Evolutionary conservation across 2,888 invertebrate genomes (phyloP), one percentile per base, ranked within the genome.

Genomic region (Reticulitermes lucifugus): DNA sequence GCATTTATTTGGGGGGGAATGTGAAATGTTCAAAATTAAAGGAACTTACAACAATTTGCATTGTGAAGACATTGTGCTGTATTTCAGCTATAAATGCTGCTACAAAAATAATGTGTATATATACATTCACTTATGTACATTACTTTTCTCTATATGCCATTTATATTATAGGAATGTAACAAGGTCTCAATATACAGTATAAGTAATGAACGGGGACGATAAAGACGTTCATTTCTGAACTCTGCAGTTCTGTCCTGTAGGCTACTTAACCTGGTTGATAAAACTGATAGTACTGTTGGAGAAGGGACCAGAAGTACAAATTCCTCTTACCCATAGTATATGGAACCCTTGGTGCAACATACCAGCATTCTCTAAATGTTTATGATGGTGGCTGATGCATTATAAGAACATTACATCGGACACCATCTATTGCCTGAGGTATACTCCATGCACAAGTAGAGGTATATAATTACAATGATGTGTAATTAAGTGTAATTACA

Each of bases 91-190:
- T 65, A 65, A 65, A 65, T 65, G 65, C 14, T n/a, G 25, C 65
- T 65, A 65, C 65, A 65, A 65, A 65, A 65, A 65, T 65, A 65
- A 65, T 25, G 65, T 65, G 65, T 65, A 65, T 65, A n/a, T 65
- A n/a, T n/a, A 65, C n/a, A 6, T 25, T 25, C 25, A 65, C 1
- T 65, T 65, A 65, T 25, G 6, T 65, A 65, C 25, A 65, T 65
- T 25, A n/a, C n/a, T 65, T 65, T 65, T 65, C 65, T 65, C 3
- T 65, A 55, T 55, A 55, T 14, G 14, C 1, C 14, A 5, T 55
- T 55, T 4, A 55, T 55, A 65, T 65, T 65, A 65, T 25, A 65
- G 25, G 25, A 25, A n/a, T 65, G n/a, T 25, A 25, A 65, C 12
- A 2, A 65, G 25, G 65, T 9, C 25, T 65, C n/a, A 25, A 7